Base-by-base conservation (phyloP, 2,797 vertebrate species). In the Dendrocincla fuliginosa region DNA sequence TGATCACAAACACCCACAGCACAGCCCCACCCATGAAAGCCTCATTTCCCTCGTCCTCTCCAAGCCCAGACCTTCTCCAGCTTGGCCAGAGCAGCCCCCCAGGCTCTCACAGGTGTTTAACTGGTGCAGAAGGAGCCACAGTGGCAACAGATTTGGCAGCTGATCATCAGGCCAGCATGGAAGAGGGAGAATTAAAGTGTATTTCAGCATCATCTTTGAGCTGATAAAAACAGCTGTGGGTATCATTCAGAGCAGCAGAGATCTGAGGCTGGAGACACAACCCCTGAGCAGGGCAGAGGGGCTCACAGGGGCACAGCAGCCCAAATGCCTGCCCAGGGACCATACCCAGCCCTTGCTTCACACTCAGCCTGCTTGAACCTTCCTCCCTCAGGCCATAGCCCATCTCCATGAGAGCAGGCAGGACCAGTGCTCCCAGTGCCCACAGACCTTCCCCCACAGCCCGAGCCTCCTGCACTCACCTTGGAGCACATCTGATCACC, bases 381-480 rank as follows among this genome's bases (percentile, higher is more conserved):
- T 35, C 19, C 33, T n/a, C 28, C 46, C 39, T 5, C 32, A 16
- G 46, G 5, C 16, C 15, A 20, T 1, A 50, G 46, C 33, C 11
- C 44, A 30, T 1, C 16, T 22, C 19, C 50, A 5, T 1, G 0
- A 13, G 22, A 27, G n/a, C 60, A 16, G 37, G 22, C 39, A 71
- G 53, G n/a, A 46, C 67, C 70, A 49, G 59, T 57, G 37, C 28
- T 33, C 33, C 67, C 70, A 49, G 59, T 57, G n/a, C 59, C 50
- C 59, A 22, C 15, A 13, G 27, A 30, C 3, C 6, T 11, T 13
- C 13, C 16, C 16, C 13, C 23, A 0, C 44, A 30, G 46, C 63
- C 63, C 8, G 1, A 60, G 49, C 42, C 56, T 32, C 63, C 28
- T 5, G 1, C 6, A 0, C 60, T n/a, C 20, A 3, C 20, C 39